Evolutionary conservation across 1,140 invertebrate genomes (phyloP).

Genomic region (Listronotus bonariensis): DNA sequence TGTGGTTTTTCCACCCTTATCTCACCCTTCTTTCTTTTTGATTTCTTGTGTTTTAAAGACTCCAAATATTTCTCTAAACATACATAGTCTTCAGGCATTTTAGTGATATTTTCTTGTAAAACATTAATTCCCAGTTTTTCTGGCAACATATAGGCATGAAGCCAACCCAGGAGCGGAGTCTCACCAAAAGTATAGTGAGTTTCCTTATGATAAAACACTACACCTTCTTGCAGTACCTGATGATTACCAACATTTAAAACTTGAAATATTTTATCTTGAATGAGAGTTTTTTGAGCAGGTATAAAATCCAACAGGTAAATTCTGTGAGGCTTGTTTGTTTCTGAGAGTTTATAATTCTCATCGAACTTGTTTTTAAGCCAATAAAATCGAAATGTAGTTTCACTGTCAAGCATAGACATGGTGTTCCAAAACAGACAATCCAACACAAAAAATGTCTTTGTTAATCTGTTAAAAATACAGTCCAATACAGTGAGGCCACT

Average conservation of each 20-base stretch:
- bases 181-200: slow-evolving; percentile 75
- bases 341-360: slow-evolving; percentile 60
- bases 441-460: slow-evolving; percentile 73
- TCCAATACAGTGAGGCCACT: slow-evolving; percentile 70
- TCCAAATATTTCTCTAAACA: slow-evolving; percentile 39
- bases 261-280: slow-evolving; percentile 56
- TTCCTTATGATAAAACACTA: slow-evolving; percentile 82
- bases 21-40: slow-evolving; percentile 1
- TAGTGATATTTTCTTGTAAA: slow-evolving; percentile 53
- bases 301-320: slow-evolving; percentile 36
- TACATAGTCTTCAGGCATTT: slow-evolving; percentile 53
- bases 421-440: slow-evolving; percentile 85
- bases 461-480: slow-evolving; percentile 71
- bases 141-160: slow-evolving; percentile 84
- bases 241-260: slow-evolving; percentile 47
- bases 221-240: slow-evolving; percentile 68
- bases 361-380: slow-evolving; percentile 73
- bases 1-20: slow-evolving; percentile 7
- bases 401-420: slow-evolving; percentile 75
- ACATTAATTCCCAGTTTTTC: slow-evolving; percentile 71
- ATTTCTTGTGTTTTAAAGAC: slow-evolving; percentile 14
- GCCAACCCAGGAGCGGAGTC: slow-evolving; percentile 87
- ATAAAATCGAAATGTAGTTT: slow-evolving; percentile 75
- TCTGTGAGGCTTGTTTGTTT: slow-evolving; percentile 30
- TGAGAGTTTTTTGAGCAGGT: slow-evolving; percentile 51